A percentile compares a stretch with the other conserved stretches of the same genome.
Evolutionary conservation across 2,113 vertebrate species (phyloP).

Genomic region (Saguinus midas): DNA sequence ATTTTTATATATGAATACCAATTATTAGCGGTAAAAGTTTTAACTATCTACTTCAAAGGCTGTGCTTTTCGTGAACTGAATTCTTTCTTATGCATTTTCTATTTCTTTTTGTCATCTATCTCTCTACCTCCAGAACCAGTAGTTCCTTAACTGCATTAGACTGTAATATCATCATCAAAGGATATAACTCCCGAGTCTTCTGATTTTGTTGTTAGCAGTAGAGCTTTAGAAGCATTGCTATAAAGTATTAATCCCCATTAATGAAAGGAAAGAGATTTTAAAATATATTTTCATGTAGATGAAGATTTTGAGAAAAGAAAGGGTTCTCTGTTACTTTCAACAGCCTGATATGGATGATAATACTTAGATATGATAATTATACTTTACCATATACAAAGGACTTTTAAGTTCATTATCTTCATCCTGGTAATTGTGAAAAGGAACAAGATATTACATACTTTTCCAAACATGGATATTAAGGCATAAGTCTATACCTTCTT

Average conservation of each 20-base stretch:
- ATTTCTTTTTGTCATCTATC: background rate
- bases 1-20: background rate
- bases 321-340: background rate
- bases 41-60: background rate
- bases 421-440: background rate
- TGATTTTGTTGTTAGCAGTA: background rate
- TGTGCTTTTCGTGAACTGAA: background rate
- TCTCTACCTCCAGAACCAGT: background rate
- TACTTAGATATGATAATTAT: background rate
- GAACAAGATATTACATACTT: background rate
- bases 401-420: background rate
- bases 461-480: background rate
- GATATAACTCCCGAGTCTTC: background rate
- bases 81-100: background rate
- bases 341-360: background rate
- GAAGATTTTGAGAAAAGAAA: constrained; percentile 26
- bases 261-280: background rate
- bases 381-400: background rate
- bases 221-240: background rate
- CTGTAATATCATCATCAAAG: background rate
- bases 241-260: background rate
- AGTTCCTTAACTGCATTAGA: background rate
- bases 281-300: background rate
- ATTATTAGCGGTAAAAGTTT: background rate
- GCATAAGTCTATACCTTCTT: background rate